phyloP scores from a whole-genome alignment of 2,797 vertebrate genomes.

The Amblyraja radiata region DNA sequence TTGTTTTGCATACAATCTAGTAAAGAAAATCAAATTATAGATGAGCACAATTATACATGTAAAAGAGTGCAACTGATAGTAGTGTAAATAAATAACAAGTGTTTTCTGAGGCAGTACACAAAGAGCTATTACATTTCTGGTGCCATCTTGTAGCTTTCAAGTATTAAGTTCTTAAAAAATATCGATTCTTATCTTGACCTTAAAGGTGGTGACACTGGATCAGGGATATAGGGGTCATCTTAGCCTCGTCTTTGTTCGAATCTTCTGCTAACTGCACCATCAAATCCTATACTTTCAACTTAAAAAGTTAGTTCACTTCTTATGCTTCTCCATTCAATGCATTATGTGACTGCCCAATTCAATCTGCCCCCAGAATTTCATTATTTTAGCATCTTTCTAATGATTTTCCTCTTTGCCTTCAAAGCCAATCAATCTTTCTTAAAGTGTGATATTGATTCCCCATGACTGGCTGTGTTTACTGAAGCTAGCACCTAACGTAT shows the following conservation, averaged over 20 bases:
- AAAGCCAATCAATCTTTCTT: neutral
- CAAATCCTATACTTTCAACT: neutral
- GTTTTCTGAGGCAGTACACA: too few species aligned
- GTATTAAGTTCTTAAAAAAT: too few species aligned
- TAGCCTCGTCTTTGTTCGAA: neutral
- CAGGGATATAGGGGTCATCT: too few species aligned
- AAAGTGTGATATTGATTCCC: neutral
- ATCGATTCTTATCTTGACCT: too few species aligned
- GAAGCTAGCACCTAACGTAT: neutral
- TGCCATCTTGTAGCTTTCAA: too few species aligned
- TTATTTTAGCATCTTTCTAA: neutral
- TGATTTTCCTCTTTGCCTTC: neutral
- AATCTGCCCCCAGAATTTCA: neutral
- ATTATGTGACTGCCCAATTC: neutral
- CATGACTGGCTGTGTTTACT: neutral
- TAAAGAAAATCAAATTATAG: too few species aligned
- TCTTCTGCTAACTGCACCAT: neutral
- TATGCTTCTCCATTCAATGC: neutral
- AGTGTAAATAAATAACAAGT: too few species aligned
- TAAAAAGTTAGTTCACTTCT: neutral
- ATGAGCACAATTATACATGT: too few species aligned
- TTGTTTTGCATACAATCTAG: too few species aligned
- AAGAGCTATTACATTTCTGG: too few species aligned
- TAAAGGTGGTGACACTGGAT: too few species aligned
- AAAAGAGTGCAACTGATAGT: too few species aligned